These are phyloP conservation scores for Muntiacus muntjak DNA, from an alignment of 2,113 vertebrate species.

Conservation along the genomic window DNA sequence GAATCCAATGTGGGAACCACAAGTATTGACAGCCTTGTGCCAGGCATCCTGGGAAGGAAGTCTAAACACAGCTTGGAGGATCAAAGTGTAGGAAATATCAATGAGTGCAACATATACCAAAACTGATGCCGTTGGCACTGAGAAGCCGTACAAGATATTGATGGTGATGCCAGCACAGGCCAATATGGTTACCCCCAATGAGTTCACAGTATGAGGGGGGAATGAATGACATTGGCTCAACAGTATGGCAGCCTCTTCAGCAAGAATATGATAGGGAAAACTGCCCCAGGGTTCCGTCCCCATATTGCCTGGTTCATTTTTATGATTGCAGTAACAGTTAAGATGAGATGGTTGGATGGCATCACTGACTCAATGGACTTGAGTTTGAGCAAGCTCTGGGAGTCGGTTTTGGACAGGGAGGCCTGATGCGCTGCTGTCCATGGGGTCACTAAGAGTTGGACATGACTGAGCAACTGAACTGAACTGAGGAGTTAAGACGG, in stretches of 20 bases:
- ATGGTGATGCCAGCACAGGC: conserved; percentile 20
- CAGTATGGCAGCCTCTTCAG: conserved; percentile 25
- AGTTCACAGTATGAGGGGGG: conserved; percentile 50
- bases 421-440: not conserved
- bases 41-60: conserved; percentile 15
- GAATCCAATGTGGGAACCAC: conserved; percentile 11
- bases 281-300: not conserved
- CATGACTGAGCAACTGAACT: not conserved
- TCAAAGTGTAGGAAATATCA: conserved; percentile 30
- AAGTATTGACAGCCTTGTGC: conserved; percentile 38
- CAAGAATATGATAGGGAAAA: conserved; percentile 31
- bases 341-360: not conserved
- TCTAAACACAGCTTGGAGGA: conserved; percentile 28
- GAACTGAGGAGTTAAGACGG: conserved; percentile 40
- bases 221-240: not conserved
- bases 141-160: conserved; percentile 31
- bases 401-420: not conserved
- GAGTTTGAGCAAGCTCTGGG: not conserved
- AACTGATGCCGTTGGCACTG: conserved; percentile 10
- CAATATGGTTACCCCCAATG: not conserved
- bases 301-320: conserved; percentile 12
- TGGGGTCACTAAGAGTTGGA: not conserved
- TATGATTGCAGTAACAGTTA: not conserved
- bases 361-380: not conserved
- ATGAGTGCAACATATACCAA: conserved; percentile 14